Conservation (phyloP, 1,140 invertebrate genomes). For the Platorchestia sp. region DNA sequence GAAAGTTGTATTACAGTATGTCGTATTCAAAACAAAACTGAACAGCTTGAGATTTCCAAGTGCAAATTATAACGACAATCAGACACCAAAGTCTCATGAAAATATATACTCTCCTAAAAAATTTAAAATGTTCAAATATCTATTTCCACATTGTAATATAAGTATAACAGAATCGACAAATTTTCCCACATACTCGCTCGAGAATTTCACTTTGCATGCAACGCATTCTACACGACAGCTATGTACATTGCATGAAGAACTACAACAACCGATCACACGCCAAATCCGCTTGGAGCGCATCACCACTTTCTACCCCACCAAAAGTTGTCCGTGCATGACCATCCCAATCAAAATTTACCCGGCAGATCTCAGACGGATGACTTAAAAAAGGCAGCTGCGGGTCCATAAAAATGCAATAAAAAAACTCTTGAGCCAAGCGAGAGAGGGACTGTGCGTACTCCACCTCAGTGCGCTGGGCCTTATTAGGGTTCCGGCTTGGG, state of each 20-base stretch:
- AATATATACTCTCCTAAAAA: not conserved
- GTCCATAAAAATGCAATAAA: constrained; percentile 49
- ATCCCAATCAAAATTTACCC: constrained; percentile 46
- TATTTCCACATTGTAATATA: not conserved
- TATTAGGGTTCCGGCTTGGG: constrained; percentile 40
- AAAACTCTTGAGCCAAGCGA: not conserved
- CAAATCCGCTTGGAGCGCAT: not conserved
- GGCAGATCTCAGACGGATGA: constrained; percentile 44
- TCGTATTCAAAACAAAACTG: too few relatives aligned
- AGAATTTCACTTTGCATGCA: not conserved
- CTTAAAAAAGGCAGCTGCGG: constrained; percentile 15
- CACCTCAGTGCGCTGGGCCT: constrained; percentile 19
- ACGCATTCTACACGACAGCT: not conserved
- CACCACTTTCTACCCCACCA: constrained; percentile 25
- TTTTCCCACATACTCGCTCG: not conserved
- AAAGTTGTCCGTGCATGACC: constrained; percentile 42
- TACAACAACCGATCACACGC: not conserved
- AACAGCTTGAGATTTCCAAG: too few relatives aligned
- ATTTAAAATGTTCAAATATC: not conserved
- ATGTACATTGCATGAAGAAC: not conserved
- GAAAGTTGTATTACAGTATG: too few relatives aligned
- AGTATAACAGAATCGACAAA: not conserved
- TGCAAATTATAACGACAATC: too few relatives aligned
- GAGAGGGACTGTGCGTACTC: constrained; percentile 27
- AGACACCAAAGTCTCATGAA: not conserved